Conservation (phyloP, 2,113 vertebrate species). For the Phocoena phocoena region DNA sequence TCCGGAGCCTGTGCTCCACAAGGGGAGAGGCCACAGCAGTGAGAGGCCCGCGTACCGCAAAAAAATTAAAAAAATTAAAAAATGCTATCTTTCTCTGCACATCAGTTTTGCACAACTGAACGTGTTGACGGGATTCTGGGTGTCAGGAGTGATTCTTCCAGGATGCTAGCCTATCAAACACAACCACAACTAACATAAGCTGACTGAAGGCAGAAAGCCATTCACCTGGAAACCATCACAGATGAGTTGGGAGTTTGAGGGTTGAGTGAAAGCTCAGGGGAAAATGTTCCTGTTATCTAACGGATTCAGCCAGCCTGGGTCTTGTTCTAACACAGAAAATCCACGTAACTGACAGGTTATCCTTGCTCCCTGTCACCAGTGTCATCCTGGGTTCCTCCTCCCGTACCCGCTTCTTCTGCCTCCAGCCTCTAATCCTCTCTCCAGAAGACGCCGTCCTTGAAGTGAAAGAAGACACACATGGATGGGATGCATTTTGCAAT, state of each 20-base stretch:
- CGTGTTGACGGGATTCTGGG: background rate
- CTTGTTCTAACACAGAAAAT: background rate
- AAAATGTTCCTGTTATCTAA: background rate
- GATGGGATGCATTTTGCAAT: fast-evolving
- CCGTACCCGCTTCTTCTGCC: background rate
- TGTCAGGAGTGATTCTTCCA: background rate
- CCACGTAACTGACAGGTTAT: background rate
- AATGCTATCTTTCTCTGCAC: background rate
- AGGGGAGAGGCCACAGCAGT: no score
- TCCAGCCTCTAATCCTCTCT: conserved; percentile 55
- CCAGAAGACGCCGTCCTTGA: conserved; percentile 59
- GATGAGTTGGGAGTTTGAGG: background rate
- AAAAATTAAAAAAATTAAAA: background rate
- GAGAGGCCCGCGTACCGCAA: no score
- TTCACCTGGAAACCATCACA: background rate
- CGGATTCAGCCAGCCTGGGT: background rate
- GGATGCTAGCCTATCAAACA: background rate
- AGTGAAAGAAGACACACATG: conserved; percentile 67
- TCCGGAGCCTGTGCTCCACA: no score
- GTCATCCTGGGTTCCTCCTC: background rate
- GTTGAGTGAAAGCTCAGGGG: background rate
- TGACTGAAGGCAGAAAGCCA: background rate
- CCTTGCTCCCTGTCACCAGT: background rate
- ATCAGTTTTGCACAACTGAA: background rate
- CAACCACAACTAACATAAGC: background rate